Percentiles rank a stretch among this genome's conserved stretches.
These are phyloP conservation scores for Aricia agestis DNA, from an alignment of 1,140 invertebrate species.

Conservation along the genomic window DNA sequence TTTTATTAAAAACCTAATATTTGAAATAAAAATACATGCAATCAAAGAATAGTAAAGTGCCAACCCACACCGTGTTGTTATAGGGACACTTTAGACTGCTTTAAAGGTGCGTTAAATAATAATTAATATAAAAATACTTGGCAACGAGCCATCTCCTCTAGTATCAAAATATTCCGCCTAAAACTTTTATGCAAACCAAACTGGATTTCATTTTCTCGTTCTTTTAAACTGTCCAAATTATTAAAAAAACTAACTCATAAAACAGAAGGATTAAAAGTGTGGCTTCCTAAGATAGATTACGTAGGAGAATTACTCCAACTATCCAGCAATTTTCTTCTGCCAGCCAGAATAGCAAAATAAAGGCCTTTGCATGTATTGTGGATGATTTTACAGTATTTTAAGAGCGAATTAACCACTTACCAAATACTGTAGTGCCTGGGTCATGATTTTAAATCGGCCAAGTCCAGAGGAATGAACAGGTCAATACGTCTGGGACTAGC, in stretches of 20 bases:
- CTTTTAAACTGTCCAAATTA: neutral
- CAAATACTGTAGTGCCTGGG: too few relatives aligned
- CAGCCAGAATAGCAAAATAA: too few relatives aligned
- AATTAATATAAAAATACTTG: slow-evolving; percentile 71
- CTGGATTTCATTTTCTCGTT: slow-evolving; percentile 22
- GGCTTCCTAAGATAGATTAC: too few relatives aligned
- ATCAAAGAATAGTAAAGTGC: slow-evolving; percentile 49
- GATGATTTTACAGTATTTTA: too few relatives aligned
- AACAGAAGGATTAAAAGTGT: too few relatives aligned
- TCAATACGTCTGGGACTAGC: too few relatives aligned
- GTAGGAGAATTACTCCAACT: too few relatives aligned
- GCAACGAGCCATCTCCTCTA: slow-evolving; percentile 59
- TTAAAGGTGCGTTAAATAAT: slow-evolving; percentile 63
- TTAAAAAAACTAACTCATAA: neutral
- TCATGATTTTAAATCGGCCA: too few relatives aligned
- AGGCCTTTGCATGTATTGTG: too few relatives aligned
- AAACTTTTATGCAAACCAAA: slow-evolving; percentile 7
- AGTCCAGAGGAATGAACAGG: too few relatives aligned
- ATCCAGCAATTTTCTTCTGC: too few relatives aligned
- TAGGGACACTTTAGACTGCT: slow-evolving; percentile 52
- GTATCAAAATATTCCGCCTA: slow-evolving; percentile 47
- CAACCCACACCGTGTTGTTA: slow-evolving; percentile 54
- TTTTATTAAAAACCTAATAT: neutral
- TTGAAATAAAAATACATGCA: slow-evolving; percentile 64
- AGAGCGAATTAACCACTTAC: too few relatives aligned